A percentile compares a stretch with the other conserved stretches of the same genome.
These are phyloP conservation scores for Sinosuthora webbiana DNA, from an alignment of 2,113 vertebrate genomes.

Conservation along the genomic window DNA sequence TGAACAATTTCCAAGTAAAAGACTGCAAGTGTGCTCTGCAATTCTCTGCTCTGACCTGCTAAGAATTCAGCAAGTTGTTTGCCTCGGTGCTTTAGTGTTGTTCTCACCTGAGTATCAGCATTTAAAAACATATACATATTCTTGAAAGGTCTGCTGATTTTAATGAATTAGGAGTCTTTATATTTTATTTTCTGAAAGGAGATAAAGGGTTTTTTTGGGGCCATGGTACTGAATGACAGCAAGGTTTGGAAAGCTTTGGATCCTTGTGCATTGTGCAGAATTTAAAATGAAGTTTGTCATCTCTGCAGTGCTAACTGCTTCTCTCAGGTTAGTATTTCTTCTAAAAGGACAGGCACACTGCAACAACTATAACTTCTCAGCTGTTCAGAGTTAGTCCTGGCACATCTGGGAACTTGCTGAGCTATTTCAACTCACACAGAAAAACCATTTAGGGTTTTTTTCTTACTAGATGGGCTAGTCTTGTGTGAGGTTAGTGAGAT, in stretches of 20 bases:
- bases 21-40: not conserved
- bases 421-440: not conserved
- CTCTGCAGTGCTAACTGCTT: not conserved
- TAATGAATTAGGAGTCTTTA: not conserved
- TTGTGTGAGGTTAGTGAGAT: not conserved
- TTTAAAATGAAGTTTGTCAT: not conserved
- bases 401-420: not conserved
- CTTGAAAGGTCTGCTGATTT: not conserved
- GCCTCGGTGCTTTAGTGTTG: not conserved
- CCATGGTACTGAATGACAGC: not conserved
- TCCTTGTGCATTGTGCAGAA: not conserved
- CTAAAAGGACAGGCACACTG: not conserved
- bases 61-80: not conserved
- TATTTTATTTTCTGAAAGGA: not conserved
- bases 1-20: not conserved
- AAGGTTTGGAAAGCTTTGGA: not conserved
- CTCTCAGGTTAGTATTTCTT: not conserved
- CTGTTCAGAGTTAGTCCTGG: not conserved
- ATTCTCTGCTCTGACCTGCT: not conserved
- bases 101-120: not conserved
- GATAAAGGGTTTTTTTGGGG: accelerated
- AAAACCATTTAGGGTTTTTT: not conserved
- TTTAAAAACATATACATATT: not conserved
- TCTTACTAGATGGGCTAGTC: not conserved
- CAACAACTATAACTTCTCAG: not conserved